Evolutionary conservation across 2,113 vertebrate genomes (phyloP), one percentile per base, ranked within the genome.

Genomic region (Protobothrops flavoviridis): DNA sequence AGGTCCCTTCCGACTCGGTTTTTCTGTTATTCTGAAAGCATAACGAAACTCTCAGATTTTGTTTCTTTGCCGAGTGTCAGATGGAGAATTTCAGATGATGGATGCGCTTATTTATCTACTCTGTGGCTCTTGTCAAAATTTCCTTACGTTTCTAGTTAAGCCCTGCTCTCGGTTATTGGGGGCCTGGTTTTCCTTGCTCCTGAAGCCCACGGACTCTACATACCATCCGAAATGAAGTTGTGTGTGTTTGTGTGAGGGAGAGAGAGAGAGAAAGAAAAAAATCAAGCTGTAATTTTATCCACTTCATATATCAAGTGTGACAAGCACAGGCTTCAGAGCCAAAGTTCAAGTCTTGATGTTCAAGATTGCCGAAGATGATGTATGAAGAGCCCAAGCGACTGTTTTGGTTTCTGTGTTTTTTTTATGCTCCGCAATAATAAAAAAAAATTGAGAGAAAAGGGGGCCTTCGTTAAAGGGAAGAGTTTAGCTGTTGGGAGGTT

Each of bases 71-170:
- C 93, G 93, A 86, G 94, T 89, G 90, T 93, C 64, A 74, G 95
- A 95, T 93, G 94, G 94, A 94, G 93, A 93, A 45, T 93, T 94
- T 95, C 94, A 10, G 95, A 91, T 97, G 96, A 97, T 97, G 94
- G 96, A 97, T 96, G 96, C 95, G 93, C 94, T 95, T 97, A 96
- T 97, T 97, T 97, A 97, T 97, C 95, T 95, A 94, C 92, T 97
- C 95, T 93, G 95, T 96, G 96, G 95, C 96, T 97, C 96, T 97
- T 97, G 96, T 97, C 96, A 96, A 96, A 93, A 95, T 95, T 95
- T 94, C 96, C 95, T 96, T 95, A 97, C 96, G 95, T 97, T 97
- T 96, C 95, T 95, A 95, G 94, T 95, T 96, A 96, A 96, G 95
- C 93, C 95, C 93, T 85, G 81, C 94, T 85, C 39, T 59, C 3